Percentiles rank a stretch among this genome's conserved stretches.
phyloP scores from a whole-genome alignment of 2,797 vertebrate genomes.

The Eleutherodactylus coqui region DNA sequence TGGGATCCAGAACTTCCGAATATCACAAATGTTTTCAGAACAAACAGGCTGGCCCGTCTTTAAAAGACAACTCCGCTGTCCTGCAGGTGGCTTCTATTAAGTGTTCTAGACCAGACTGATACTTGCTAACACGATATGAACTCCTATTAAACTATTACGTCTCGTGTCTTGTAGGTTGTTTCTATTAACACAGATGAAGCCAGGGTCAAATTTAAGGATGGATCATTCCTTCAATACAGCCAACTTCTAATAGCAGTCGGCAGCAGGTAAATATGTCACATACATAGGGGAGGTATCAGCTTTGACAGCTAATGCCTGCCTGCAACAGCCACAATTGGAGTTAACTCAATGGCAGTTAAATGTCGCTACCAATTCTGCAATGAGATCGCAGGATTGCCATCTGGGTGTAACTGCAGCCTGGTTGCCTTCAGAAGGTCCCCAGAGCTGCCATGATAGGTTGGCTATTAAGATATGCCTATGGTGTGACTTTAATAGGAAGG shows the following conservation, averaged over 20 bases:
- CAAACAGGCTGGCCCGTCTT: background rate
- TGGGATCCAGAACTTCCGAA: background rate
- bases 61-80: background rate
- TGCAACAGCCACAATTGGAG: too few relatives aligned
- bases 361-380: too few relatives aligned
- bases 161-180: constrained; percentile 73
- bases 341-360: too few relatives aligned
- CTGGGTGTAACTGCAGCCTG: too few relatives aligned
- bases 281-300: too few relatives aligned
- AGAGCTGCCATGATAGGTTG: too few relatives aligned
- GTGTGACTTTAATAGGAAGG: too few relatives aligned
- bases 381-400: too few relatives aligned
- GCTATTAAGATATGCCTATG: too few relatives aligned
- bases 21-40: background rate
- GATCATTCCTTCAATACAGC: constrained; percentile 78
- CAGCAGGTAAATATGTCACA: constrained; percentile 74
- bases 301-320: too few relatives aligned
- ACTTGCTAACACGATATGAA: background rate
- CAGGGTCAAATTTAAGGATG: constrained; percentile 75
- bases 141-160: background rate
- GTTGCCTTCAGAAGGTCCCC: too few relatives aligned
- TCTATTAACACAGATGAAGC: constrained; percentile 76
- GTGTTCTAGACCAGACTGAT: background rate
- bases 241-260: constrained; percentile 87
- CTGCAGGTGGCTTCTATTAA: constrained; percentile 10